Conservation (phyloP, 2,797 vertebrate genomes). For the Dendrocincla fuliginosa region DNA sequence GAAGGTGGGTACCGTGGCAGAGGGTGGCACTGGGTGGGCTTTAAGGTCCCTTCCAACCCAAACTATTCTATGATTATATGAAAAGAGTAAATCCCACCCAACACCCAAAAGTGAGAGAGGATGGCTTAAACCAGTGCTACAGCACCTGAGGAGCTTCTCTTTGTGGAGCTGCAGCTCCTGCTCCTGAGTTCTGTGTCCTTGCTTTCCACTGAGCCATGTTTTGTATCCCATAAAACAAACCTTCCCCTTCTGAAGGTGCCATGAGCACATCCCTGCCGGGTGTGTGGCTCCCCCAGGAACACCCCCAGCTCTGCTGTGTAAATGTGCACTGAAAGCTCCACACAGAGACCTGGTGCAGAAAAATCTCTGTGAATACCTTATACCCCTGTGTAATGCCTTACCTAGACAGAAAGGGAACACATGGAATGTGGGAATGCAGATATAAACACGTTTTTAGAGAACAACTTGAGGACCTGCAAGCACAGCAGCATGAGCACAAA, state of each 20-base stretch:
- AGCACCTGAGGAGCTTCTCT: not conserved
- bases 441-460: accelerated
- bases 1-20: not conserved
- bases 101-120: accelerated
- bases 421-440: accelerated
- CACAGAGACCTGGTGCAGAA: not conserved
- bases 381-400: not conserved
- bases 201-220: accelerated
- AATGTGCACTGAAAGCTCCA: accelerated
- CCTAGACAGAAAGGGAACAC: not conserved
- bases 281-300: not conserved
- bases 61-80: not conserved
- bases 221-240: not conserved
- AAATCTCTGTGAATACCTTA: not conserved
- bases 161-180: not conserved
- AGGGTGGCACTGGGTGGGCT: not conserved
- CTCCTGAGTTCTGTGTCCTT: not conserved
- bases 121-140: too few relatives aligned
- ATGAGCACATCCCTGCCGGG: not conserved
- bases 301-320: not conserved
- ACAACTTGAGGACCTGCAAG: not conserved
- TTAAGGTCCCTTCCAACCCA: not conserved
- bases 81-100: not conserved
- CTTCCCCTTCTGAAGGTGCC: not conserved
- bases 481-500: not conserved